Evolutionary conservation across 92 coral and sea anemone species (phyloP).

Genomic region (Virgularia gustaviana): DNA sequence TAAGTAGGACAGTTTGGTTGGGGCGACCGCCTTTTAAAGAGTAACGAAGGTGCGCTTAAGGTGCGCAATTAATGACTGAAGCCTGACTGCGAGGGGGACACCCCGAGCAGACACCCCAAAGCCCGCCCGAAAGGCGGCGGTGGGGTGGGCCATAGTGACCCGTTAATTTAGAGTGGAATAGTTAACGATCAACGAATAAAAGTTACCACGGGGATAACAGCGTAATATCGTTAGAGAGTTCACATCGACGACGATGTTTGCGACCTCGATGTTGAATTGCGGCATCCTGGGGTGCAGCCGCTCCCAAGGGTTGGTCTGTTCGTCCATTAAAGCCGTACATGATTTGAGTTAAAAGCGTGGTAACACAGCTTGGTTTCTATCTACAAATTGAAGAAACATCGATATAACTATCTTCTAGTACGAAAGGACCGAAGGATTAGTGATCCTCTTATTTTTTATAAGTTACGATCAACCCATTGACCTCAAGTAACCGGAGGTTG

Average conservation of each 20-base stretch:
- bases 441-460: too few relatives aligned
- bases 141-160: slow-evolving; percentile 87
- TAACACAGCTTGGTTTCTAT: slow-evolving; percentile 88
- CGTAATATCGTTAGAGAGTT: slow-evolving; percentile 82
- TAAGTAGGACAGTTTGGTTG: slow-evolving; percentile 88
- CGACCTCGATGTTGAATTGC: slow-evolving; percentile 98
- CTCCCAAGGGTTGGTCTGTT: slow-evolving; percentile 94
- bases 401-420: slow-evolving; percentile 79
- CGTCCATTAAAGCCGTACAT: slow-evolving; percentile 93
- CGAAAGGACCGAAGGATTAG: slow-evolving; percentile 87
- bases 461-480: slow-evolving; percentile 74
- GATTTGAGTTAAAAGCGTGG: slow-evolving; percentile 92
- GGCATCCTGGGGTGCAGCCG: slow-evolving; percentile 89
- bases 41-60: slow-evolving; percentile 89
- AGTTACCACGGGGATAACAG: slow-evolving; percentile 96
- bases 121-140: slow-evolving; percentile 49
- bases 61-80: slow-evolving; percentile 60
- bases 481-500: slow-evolving; percentile 38
- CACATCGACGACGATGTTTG: slow-evolving; percentile 81
- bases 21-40: slow-evolving; percentile 88
- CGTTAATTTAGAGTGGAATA: slow-evolving; percentile 71
- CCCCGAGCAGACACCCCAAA: too few relatives aligned
- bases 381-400: slow-evolving; percentile 83
- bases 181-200: slow-evolving; percentile 80
- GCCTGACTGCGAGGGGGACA: slow-evolving; percentile 86